Evolutionary conservation across 1,140 invertebrate genomes (phyloP), one percentile per base, ranked within the genome.

Genomic region (Pseudomyrmex flavicornis): DNA sequence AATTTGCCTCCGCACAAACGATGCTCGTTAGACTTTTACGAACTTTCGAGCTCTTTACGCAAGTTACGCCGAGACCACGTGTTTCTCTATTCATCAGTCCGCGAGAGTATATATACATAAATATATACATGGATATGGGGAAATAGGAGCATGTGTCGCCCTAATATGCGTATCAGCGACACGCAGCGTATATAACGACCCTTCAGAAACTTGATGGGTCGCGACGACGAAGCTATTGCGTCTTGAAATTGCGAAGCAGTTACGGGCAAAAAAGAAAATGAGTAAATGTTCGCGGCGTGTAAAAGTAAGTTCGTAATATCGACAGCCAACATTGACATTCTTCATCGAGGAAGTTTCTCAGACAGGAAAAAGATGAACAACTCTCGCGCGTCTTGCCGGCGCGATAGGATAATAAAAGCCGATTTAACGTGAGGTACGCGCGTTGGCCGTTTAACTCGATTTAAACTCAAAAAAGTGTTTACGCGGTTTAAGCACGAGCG

Each of bases 101-200:
- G 76, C 76, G 44, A 72, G 7, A 35, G 70, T 83, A 88, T 88
- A 88, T 7, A 35, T 35, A 35, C 5, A 35, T 35, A 88, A 26
- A 26, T 26, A 88, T 88, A 88, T 88, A 88, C 87, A 88, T 88
- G 83, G 86, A 82, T 88, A 88, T 88, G 87, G 86, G 87, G 87
- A 88, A 88, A 87, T 61, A 82, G 56, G 61, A 68, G 52, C 86
- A 88, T 85, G 86, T 88, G 86, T 74, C 69, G 72, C 59, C 82
- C 85, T 87, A 88, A 87, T 88, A 68, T 84, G 35, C 65, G 63
- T 46, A 72, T 48, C 26, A 46, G 79, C 10, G 46, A 73, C 70
- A 62, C 54, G 44, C 61, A 63, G 52, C 77, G 15, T 72, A 50
- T 85, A 54, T 54, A 61, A 22, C 52, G 17, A 22, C 20, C 44